Evolutionary conservation across 2,888 invertebrate species (phyloP).

Genomic region (Ornithoptera priamus): DNA sequence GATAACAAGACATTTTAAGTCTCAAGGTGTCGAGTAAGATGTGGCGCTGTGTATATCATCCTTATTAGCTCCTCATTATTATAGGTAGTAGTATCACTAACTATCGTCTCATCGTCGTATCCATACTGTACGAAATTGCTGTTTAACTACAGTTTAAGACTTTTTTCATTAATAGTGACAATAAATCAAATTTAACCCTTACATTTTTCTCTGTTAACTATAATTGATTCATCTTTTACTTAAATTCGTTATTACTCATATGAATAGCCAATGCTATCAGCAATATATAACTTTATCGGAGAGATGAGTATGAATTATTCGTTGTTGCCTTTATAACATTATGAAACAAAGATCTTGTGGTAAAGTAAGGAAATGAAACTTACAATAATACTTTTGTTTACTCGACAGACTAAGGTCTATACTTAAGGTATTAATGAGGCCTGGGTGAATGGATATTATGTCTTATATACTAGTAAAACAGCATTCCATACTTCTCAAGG

Average conservation of each 20-base stretch:
- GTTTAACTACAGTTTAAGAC: no score
- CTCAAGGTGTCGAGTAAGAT: no score
- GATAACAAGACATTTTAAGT: no score
- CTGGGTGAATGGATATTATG: neutral
- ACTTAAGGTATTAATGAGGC: neutral
- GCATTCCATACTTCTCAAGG: constrained; percentile 1
- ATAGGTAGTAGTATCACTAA: no score
- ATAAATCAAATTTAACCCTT: no score
- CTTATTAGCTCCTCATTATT: no score
- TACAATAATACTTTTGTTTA: neutral
- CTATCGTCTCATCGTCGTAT: no score
- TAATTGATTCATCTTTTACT: neutral
- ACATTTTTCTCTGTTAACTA: no score
- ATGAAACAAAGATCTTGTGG: neutral
- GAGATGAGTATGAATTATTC: neutral
- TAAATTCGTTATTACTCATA: neutral
- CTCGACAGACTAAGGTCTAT: neutral
- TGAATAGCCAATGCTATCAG: no score
- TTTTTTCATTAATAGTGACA: no score
- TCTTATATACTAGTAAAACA: neutral
- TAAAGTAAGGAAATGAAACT: neutral
- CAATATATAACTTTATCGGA: neutral
- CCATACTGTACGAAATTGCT: no score
- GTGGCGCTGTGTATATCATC: no score
- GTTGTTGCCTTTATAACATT: constrained; percentile 1